A percentile compares a stretch with the other conserved stretches of the same genome.
phyloP scores from a whole-genome alignment of 2,113 vertebrate species.

The Lasiurus cinereus region DNA sequence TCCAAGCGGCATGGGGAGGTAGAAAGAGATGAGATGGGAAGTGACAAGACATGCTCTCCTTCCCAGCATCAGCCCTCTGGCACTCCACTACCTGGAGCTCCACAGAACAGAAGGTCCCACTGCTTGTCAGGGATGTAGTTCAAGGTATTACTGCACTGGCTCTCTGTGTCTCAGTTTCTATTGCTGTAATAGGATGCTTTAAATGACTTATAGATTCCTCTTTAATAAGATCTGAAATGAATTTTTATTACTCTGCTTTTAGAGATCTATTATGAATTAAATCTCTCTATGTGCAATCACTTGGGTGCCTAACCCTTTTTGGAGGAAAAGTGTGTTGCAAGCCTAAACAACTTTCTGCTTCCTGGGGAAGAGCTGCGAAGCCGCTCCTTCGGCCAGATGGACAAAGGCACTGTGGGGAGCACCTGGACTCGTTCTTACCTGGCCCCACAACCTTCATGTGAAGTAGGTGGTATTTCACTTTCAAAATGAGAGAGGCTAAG shows the following conservation, averaged over 20 bases:
- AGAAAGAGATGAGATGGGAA: background rate
- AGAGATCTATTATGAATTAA: background rate
- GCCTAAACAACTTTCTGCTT: background rate
- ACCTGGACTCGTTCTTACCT: no score
- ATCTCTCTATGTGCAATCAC: background rate
- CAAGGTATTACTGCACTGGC: background rate
- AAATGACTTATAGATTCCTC: background rate
- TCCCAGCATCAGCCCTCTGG: background rate
- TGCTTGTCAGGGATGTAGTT: background rate
- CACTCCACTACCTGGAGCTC: background rate
- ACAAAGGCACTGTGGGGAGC: background rate
- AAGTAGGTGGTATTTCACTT: background rate
- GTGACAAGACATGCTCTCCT: background rate
- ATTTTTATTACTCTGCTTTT: background rate
- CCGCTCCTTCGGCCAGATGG: no score
- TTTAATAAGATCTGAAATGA: background rate
- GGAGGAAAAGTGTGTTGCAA: background rate
- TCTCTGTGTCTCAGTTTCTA: background rate
- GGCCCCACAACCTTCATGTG: no score
- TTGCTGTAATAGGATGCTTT: background rate
- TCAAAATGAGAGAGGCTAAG: background rate
- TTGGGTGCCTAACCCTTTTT: background rate
- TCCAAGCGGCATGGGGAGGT: background rate
- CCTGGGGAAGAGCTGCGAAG: background rate
- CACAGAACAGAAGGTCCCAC: background rate